These are phyloP conservation scores for Cylindroiulus punctatus DNA, from an alignment of 2,888 invertebrate genomes.

Conservation along the genomic window DNA sequence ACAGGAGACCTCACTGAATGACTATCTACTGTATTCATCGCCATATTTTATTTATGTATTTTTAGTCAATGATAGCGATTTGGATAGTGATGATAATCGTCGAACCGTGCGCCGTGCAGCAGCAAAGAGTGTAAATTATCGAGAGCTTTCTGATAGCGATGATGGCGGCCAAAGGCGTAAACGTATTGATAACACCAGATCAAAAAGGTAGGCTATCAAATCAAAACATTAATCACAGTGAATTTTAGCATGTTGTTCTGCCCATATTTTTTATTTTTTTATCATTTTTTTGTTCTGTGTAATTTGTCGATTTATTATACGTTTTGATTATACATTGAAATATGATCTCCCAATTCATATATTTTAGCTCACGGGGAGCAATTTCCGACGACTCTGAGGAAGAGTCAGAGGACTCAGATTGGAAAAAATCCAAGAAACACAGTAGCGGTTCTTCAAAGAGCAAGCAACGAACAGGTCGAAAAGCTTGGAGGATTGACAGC, in stretches of 20 bases:
- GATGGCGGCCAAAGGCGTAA: conserved; percentile 72
- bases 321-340: background rate
- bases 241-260: no score
- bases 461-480: background rate
- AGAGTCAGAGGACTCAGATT: conserved; percentile 60
- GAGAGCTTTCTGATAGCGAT: conserved; percentile 72
- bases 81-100: conserved; percentile 62
- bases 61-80: conserved; percentile 62
- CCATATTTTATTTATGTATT: no score
- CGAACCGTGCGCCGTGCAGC: conserved; percentile 63
- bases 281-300: no score
- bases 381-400: conserved; percentile 60
- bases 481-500: conserved; percentile 56
- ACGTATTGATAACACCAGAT: conserved; percentile 59
- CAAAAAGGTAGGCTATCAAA: conserved; percentile 64
- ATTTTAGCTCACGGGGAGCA: background rate
- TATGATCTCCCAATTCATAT: background rate
- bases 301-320: no score
- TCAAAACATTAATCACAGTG: no score
- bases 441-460: background rate
- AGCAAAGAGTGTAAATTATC: conserved; percentile 59
- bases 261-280: no score
- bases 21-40: no score
- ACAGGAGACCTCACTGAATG: no score
- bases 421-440: conserved; percentile 51